phyloP scores from a whole-genome alignment of 2,888 invertebrate genomes.

The Tillus elongatus region DNA sequence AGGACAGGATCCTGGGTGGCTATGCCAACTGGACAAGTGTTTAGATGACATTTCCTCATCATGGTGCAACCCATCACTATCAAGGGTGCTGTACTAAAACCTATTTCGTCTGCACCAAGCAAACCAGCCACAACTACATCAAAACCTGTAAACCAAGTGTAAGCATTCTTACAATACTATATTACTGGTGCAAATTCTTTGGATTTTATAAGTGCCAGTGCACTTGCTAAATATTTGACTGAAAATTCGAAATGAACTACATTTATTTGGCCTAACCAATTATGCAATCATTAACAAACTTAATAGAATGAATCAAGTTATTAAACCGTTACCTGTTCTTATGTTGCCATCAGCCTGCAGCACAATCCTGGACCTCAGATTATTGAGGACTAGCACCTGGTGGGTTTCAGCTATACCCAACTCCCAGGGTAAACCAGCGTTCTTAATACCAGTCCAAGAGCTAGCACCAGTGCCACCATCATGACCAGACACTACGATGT shows the following conservation, averaged over 20 bases:
- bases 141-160: conserved; percentile 54
- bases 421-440: conserved; percentile 98
- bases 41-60: conserved; percentile 99
- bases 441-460: conserved; percentile 98
- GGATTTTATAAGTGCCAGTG: too few relatives aligned
- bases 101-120: conserved; percentile 96
- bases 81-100: conserved; percentile 95
- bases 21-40: conserved; percentile 98
- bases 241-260: too few relatives aligned
- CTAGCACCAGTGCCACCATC: conserved; percentile 99
- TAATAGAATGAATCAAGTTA: neutral
- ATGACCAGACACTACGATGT: conserved; percentile 97
- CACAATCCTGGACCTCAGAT: conserved; percentile 83
- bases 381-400: conserved; percentile 90
- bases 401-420: conserved; percentile 97
- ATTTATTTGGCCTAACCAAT: too few relatives aligned
- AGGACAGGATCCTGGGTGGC: conserved; percentile 96
- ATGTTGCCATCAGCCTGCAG: conserved; percentile 96
- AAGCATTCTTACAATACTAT: too few relatives aligned
- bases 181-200: too few relatives aligned
- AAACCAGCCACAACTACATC: conserved; percentile 94
- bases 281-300: too few relatives aligned
- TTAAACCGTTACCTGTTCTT: conserved; percentile 56
- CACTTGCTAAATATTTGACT: too few relatives aligned
- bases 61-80: conserved; percentile 98